Evolutionary conservation across 1,140 invertebrate species (phyloP), one percentile per base, ranked within the genome.

Genomic region (Drosophila elegans): DNA sequence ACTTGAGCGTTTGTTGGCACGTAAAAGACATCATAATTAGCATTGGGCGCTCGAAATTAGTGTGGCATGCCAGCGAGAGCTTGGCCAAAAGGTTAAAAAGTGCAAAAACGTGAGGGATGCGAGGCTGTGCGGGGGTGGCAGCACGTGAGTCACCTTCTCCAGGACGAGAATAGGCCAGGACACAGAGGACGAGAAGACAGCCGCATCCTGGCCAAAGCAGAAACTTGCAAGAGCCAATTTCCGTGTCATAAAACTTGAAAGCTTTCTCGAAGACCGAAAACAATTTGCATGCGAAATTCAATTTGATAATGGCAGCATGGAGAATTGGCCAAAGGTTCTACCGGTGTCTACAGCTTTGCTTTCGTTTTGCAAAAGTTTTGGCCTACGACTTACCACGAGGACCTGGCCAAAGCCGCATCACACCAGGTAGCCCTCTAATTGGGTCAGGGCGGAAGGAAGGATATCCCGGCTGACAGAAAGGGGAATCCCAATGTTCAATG

Each of bases 11-110:
- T 89, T 88, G 80, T 78, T 88, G 84, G 80, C 84, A 88, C 84
- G 84, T 88, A 88, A 88, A 88, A 88, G 84, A 88, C 84, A 89
- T 89, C 84, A 89, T 89, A 89, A 89, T 89, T 89, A 89, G 84
- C 83, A 78, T 67, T 83, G 77, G 64, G 61, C 60, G 73, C 73
- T 74, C 59, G 54, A 75, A 82, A 86, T 83, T 86, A 82, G 82
- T 69, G 53, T 52, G 78, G 55, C 63, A 60, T 49, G 71, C 74
- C 53, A 56, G 44, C 44, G 10, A 46, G 45, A 39, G 29, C 29
- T 32, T 32, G 29, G 29, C 29, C 71, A 51, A 49, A 49, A 68
- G 77, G 69, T 80, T 68, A 62, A 80, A 75, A 68, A 74, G 56
- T 74, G 71, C 57, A 51, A 46, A 59, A 69, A 85, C 72, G 67